These are phyloP conservation scores for Carassius carassius DNA, from an alignment of 2,113 vertebrate genomes.

Conservation along the genomic window DNA sequence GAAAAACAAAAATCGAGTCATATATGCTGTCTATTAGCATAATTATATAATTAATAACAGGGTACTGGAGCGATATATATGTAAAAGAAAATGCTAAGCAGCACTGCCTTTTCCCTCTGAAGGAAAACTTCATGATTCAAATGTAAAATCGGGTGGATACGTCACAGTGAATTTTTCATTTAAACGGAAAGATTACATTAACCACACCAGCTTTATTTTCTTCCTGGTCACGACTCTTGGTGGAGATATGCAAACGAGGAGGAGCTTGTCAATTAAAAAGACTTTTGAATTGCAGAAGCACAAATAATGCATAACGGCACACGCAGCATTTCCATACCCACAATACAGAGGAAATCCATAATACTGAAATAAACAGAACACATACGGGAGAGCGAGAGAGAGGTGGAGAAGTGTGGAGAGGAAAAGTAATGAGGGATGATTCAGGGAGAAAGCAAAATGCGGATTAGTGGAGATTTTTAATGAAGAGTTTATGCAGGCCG, in stretches of 20 bases:
- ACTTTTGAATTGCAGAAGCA: slow-evolving; percentile 54
- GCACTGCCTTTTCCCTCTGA: background rate
- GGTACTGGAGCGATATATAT: background rate
- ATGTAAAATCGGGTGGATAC: background rate
- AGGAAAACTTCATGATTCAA: slow-evolving; percentile 27
- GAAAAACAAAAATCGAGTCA: slow-evolving; percentile 9
- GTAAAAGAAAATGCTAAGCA: background rate
- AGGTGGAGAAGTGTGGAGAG: slow-evolving; percentile 56
- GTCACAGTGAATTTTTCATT: background rate
- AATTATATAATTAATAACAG: background rate
- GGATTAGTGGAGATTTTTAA: slow-evolving; percentile 48
- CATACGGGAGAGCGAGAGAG: background rate
- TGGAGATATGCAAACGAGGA: slow-evolving; percentile 43
- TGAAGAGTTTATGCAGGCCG: slow-evolving; percentile 70
- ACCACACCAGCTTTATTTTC: slow-evolving; percentile 15
- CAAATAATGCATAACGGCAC: slow-evolving; percentile 73
- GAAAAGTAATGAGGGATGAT: slow-evolving; percentile 57
- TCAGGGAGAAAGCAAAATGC: slow-evolving; percentile 40
- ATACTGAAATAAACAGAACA: slow-evolving; percentile 10
- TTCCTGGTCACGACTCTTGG: slow-evolving; percentile 47
- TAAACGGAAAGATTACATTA: slow-evolving; percentile 24
- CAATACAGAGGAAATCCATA: slow-evolving; percentile 46
- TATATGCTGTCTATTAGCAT: slow-evolving; percentile 6
- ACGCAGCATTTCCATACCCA: slow-evolving; percentile 68
- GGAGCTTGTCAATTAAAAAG: slow-evolving; percentile 60